phyloP scores from a whole-genome alignment of 2,888 invertebrate species.

The Salpingus planirostris region DNA sequence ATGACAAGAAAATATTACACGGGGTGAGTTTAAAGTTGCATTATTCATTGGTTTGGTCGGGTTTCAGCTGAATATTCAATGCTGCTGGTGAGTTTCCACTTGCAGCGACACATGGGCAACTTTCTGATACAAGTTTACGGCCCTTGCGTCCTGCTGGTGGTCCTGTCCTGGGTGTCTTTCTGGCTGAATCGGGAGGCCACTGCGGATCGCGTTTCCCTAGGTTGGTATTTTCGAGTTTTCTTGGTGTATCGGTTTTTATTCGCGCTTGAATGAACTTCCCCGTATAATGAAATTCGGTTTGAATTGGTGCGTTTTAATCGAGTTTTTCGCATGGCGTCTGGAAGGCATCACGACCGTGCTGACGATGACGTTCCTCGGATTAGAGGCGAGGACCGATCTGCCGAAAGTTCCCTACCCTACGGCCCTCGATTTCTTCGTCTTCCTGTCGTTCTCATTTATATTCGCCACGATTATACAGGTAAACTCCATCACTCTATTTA shows the following conservation, averaged over 20 bases:
- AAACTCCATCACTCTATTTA: too few relatives aligned
- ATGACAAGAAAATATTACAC: too few relatives aligned
- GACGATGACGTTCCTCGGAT: conserved; percentile 75
- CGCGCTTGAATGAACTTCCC: too few relatives aligned
- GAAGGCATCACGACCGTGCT: conserved; percentile 73
- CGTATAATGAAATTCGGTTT: too few relatives aligned
- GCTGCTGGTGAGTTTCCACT: conserved; percentile 65
- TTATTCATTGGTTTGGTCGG: background rate
- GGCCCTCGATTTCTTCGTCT: conserved; percentile 78
- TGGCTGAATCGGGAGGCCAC: conserved; percentile 81
- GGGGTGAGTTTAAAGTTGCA: too few relatives aligned
- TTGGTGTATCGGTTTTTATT: too few relatives aligned
- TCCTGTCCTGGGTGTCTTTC: conserved; percentile 81
- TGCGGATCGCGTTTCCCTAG: conserved; percentile 71
- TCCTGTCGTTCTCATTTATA: conserved; percentile 70
- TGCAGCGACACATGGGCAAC: conserved; percentile 77
- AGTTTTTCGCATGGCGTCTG: too few relatives aligned
- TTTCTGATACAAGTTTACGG: conserved; percentile 81
- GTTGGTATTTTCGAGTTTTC: too few relatives aligned
- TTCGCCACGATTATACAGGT: conserved; percentile 72
- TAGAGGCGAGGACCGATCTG: conserved; percentile 71
- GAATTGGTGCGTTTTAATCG: too few relatives aligned
- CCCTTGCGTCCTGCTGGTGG: conserved; percentile 72
- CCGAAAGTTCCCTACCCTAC: conserved; percentile 81
- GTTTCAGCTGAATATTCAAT: conserved; percentile 57